These are phyloP conservation scores for Diaperis boleti DNA, from an alignment of 2,888 invertebrate species.

Conservation along the genomic window DNA sequence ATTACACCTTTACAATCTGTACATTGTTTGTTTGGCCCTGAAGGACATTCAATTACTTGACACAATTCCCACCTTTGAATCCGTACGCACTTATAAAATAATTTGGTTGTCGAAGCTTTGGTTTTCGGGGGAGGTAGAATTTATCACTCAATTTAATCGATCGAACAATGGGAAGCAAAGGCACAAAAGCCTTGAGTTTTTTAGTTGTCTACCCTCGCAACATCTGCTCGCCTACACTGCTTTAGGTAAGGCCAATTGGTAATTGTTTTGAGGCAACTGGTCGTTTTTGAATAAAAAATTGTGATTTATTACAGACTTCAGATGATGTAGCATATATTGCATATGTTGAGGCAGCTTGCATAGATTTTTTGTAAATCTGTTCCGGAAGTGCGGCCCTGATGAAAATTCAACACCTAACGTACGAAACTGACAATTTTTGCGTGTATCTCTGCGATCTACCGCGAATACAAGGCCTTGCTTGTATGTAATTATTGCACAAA, in stretches of 20 bases:
- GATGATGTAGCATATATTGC: constrained; percentile 55
- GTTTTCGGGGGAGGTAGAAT: constrained; percentile 10
- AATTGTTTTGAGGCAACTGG: constrained; percentile 57
- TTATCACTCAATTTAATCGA: constrained; percentile 38
- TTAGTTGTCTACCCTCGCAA: constrained; percentile 44
- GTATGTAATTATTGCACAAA: constrained; percentile 37
- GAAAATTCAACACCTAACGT: constrained; percentile 43
- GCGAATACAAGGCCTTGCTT: constrained; percentile 27
- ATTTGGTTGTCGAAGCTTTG: not conserved
- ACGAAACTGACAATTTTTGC: constrained; percentile 31
- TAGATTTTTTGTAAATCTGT: constrained; percentile 50
- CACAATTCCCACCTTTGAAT: too few relatives aligned
- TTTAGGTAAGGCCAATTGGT: constrained; percentile 51
- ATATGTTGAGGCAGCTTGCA: constrained; percentile 48
- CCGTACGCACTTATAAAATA: too few relatives aligned
- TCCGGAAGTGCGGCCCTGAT: constrained; percentile 51
- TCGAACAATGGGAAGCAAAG: constrained; percentile 33
- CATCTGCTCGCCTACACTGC: constrained; percentile 55
- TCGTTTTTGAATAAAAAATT: constrained; percentile 54
- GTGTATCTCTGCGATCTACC: constrained; percentile 23
- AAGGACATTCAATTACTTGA: too few relatives aligned
- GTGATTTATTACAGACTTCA: constrained; percentile 54
- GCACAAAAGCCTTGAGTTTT: constrained; percentile 37
- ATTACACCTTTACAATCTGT: too few relatives aligned
- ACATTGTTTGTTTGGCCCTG: too few relatives aligned